Evolutionary conservation across 1,140 invertebrate genomes (phyloP).

Genomic region (Heterodera schachtii): DNA sequence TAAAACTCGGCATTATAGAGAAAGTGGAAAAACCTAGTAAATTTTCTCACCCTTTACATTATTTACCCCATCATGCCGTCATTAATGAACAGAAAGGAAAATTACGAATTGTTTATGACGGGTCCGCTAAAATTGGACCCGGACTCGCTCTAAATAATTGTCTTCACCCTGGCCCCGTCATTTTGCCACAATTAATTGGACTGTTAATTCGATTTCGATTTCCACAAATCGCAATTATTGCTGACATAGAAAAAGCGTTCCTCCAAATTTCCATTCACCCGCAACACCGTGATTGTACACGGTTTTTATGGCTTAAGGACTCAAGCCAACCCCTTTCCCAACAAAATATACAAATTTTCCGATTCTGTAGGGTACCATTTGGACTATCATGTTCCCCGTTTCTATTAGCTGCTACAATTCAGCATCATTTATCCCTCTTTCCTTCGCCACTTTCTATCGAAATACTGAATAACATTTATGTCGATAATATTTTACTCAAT

Average conservation of each 20-base stretch:
- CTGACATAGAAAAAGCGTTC: too few relatives aligned
- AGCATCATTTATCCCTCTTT: not conserved
- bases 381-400: slow-evolving; percentile 9
- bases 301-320: too few relatives aligned
- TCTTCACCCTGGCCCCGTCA: not conserved
- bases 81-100: not conserved
- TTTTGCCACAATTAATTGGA: not conserved
- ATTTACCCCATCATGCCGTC: slow-evolving; percentile 19
- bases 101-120: slow-evolving; percentile 21
- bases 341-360: too few relatives aligned
- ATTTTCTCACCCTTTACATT: slow-evolving; percentile 1
- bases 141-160: slow-evolving; percentile 2
- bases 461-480: not conserved
- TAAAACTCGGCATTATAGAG: slow-evolving; percentile 8
- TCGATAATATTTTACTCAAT: not conserved
- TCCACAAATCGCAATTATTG: not conserved
- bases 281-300: too few relatives aligned
- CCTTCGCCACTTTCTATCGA: not conserved
- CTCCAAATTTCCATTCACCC: too few relatives aligned
- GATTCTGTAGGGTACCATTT: slow-evolving; percentile 13
- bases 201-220: slow-evolving; percentile 7
- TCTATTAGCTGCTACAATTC: not conserved
- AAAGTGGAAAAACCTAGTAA: not conserved
- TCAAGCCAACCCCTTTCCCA: too few relatives aligned
- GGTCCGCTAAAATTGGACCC: not conserved